Evolutionary conservation across 2,888 invertebrate genomes (phyloP).

Genomic region (Athalia circularis): DNA sequence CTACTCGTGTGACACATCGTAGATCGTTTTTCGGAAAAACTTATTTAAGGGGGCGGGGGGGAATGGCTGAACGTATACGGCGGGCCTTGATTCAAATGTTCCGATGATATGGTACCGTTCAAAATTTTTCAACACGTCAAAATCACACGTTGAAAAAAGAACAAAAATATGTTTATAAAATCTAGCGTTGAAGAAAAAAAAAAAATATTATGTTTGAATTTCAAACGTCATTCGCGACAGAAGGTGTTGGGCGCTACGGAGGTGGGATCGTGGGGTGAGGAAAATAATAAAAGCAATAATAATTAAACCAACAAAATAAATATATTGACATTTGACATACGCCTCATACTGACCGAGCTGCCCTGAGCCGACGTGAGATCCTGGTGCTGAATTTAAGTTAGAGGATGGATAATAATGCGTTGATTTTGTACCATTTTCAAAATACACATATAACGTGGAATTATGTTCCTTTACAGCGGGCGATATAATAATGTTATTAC

Average conservation of each 20-base stretch:
- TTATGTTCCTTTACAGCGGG: conserved; percentile 1
- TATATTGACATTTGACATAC: conserved; percentile 57
- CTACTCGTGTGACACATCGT: conserved; percentile 8
- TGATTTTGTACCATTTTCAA: background rate
- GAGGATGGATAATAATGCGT: conserved; percentile 19
- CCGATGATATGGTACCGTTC: too few relatives aligned
- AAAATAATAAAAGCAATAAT: conserved; percentile 57
- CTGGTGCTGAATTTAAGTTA: conserved; percentile 12
- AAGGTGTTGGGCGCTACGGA: conserved; percentile 22
- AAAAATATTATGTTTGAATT: too few relatives aligned
- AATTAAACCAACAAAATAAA: conserved; percentile 68
- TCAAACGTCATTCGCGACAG: background rate
- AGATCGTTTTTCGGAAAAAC: conserved; percentile 19
- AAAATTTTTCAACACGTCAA: too few relatives aligned
- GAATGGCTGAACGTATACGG: conserved; percentile 22
- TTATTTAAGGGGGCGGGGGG: background rate
- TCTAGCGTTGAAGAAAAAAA: too few relatives aligned
- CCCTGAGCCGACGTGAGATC: conserved; percentile 41
- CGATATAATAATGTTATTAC: conserved; percentile 2
- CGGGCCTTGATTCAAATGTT: background rate
- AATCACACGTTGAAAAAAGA: too few relatives aligned
- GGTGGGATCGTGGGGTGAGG: conserved; percentile 26
- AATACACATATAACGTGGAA: background rate
- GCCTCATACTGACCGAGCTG: conserved; percentile 48
- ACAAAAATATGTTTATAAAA: too few relatives aligned